Conservation (phyloP, 2,113 vertebrate species). For the Dendrocopos noguchii region DNA sequence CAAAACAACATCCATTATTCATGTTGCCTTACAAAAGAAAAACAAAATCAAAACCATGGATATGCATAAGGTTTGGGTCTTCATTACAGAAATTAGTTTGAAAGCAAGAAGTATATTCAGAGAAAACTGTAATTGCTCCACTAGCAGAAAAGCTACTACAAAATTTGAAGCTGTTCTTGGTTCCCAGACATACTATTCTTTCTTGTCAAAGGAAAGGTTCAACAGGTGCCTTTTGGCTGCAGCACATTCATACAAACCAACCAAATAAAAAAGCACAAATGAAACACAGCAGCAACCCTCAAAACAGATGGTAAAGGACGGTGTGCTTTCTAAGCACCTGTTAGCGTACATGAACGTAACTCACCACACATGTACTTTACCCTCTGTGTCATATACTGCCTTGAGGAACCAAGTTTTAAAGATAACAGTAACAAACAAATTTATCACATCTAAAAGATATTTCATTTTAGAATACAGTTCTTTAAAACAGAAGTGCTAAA, state of each 20-base stretch:
- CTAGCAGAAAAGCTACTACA: background rate
- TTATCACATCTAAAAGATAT: background rate
- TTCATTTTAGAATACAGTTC: background rate
- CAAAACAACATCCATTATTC: background rate
- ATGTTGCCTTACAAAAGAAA: background rate
- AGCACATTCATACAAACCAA: background rate
- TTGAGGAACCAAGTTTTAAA: background rate
- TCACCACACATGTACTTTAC: background rate
- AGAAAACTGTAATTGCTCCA: background rate
- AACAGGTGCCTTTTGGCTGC: background rate
- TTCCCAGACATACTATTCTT: background rate
- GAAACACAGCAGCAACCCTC: background rate
- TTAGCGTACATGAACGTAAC: background rate
- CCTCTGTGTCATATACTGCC: background rate
- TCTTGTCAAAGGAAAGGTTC: fast-evolving
- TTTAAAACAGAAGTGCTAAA: background rate
- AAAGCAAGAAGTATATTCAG: background rate
- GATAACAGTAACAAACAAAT: background rate
- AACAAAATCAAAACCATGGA: background rate
- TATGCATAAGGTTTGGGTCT: background rate
- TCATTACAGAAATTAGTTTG: background rate
- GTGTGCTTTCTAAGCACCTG: background rate
- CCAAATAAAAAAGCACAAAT: background rate
- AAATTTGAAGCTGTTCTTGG: background rate
- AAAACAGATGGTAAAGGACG: background rate